Base-by-base conservation (phyloP, 2,888 invertebrate species). In the Tortrix viridana region DNA sequence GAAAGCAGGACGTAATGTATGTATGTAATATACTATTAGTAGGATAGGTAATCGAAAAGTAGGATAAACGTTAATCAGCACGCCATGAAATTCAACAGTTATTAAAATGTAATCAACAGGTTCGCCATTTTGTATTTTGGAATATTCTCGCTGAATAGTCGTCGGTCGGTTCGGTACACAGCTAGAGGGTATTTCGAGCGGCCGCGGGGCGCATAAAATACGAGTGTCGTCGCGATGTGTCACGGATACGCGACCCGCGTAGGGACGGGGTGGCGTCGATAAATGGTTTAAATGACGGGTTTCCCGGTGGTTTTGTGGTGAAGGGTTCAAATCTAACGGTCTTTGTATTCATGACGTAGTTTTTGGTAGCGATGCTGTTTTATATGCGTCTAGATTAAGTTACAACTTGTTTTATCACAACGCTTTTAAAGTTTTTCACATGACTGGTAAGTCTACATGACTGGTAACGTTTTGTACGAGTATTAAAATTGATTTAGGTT, bases 171-270 rank as follows among this genome's bases (percentile, higher is more conserved):
- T n/a, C 38, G 9, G 38, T 53, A 22, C 20, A 4, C 41, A 16
- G 23, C 16, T 12, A 26, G 14, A 19, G 37, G 68, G 69, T 66
- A 67, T 71, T 70, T 68, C 68, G 72, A 71, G 74, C 65, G 64
- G 32, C 37, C 80, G 77, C 81, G 82, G 81, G 84, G 81, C 83
- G 85, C 82, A 82, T 88, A 82, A 87, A 87, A 86, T 85, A 88
- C 84, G 73, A 72, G 71, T 74, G 77, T 76, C 78, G 72, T 73
- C 71, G 74, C 82, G 82, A 84, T 81, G 82, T 86, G 87, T 85
- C 85, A 86, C 85, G 84, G 86, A 85, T 86, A 86, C 82, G 77
- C 84, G 82, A 80, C 80, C 80, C 77, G 69, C 60, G 19, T 72
- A 71, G 74, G 66, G 71, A 56, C 76, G 73, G 65, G 70, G 57